phyloP scores from a whole-genome alignment of 92 coral and sea anemone genomes.

The Montipora capitata region DNA sequence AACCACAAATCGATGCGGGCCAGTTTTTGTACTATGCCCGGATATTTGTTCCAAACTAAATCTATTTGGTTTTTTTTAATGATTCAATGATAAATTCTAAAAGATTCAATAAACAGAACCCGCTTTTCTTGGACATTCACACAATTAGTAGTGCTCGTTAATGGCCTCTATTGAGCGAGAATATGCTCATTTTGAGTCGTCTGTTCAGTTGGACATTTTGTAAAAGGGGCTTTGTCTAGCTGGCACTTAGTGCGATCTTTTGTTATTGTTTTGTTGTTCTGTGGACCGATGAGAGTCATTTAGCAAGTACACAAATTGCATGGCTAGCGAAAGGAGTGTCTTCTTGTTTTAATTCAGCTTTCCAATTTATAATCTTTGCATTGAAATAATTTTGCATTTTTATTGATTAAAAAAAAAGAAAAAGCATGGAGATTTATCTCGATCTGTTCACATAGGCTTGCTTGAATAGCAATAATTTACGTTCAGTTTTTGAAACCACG shows the following conservation, averaged over 20 bases:
- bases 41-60: slow-evolving; percentile 5
- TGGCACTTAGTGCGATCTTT: slow-evolving; percentile 72
- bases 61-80: background rate
- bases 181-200: slow-evolving; percentile 86
- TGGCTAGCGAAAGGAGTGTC: slow-evolving; percentile 37
- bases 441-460: background rate
- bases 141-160: slow-evolving; percentile 80
- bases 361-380: slow-evolving; percentile 8
- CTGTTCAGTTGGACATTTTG: slow-evolving; percentile 88
- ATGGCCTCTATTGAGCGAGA: slow-evolving; percentile 81
- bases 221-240: slow-evolving; percentile 73
- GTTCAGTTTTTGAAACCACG: slow-evolving; percentile 37
- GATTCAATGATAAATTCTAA: slow-evolving; percentile 4
- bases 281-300: slow-evolving; percentile 43
- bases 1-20: background rate
- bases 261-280: slow-evolving; percentile 76
- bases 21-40: background rate
- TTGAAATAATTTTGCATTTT: background rate
- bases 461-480: background rate
- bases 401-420: background rate
- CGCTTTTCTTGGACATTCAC: slow-evolving; percentile 85
- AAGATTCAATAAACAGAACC: slow-evolving; percentile 72
- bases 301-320: slow-evolving; percentile 58
- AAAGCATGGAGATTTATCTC: background rate
- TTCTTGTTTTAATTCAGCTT: slow-evolving; percentile 30